Conservation (phyloP, 2,888 invertebrate genomes). For the Chalcosyrphus nemorum region DNA sequence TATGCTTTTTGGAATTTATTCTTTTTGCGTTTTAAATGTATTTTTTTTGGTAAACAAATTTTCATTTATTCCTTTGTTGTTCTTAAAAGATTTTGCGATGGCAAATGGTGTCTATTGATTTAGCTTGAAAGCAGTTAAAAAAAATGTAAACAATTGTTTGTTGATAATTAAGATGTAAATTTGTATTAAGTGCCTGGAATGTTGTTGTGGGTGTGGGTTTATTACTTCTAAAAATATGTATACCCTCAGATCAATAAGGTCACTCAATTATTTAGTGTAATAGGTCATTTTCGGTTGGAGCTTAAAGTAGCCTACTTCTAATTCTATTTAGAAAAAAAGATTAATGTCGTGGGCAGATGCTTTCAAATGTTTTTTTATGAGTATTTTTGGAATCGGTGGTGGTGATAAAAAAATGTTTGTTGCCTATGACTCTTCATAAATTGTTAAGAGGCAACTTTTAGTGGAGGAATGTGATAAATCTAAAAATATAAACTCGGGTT, state of each 20-base stretch:
- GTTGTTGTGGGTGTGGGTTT: neutral
- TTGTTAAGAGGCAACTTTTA: neutral
- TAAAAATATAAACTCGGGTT: neutral
- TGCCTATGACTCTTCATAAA: neutral
- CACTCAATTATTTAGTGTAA: constrained; percentile 6
- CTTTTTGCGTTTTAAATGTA: neutral
- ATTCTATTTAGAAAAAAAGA: constrained; percentile 1
- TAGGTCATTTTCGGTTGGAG: neutral
- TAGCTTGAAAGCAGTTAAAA: neutral
- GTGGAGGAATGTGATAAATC: neutral
- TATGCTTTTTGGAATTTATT: neutral
- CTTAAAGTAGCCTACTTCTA: neutral
- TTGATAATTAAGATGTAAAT: neutral
- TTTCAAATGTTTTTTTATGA: neutral
- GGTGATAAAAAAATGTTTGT: neutral
- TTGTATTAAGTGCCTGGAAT: neutral
- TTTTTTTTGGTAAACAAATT: neutral
- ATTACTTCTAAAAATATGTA: neutral
- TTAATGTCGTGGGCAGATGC: neutral
- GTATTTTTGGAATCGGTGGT: constrained; percentile 4
- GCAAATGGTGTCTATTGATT: constrained; percentile 4
- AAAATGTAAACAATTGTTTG: neutral
- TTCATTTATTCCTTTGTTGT: neutral
- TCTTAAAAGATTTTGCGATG: neutral
- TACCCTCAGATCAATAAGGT: constrained; percentile 9